Evolutionary conservation across 2,113 vertebrate species (phyloP), one percentile per base, ranked within the genome.

Genomic region (Centropristis striata): DNA sequence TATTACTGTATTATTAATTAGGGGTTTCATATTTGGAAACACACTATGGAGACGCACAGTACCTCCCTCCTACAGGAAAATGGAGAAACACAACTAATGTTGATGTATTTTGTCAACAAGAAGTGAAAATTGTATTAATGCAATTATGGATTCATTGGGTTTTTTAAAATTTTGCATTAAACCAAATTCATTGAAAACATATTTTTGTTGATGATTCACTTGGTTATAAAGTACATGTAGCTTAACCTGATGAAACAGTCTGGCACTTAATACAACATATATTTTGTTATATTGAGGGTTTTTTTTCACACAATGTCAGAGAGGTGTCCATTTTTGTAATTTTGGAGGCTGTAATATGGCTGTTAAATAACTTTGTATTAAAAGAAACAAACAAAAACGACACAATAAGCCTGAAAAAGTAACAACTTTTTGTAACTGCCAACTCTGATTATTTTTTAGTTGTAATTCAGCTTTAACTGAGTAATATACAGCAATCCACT

Each of bases 1-100:
- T 60, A 37, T 77, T 63, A 59, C 39, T 72, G 28, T 64, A 55
- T 89, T 81, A 73, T 85, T 85, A 63, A 85, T 79, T 23, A 42
- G n/a, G 28, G 39, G 36, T 61, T 78, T 78, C 18, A 67, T 69
- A 27, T 67, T 75, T 58, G 27, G 2, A 25, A 51, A 44, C 15
- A 15, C 47, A 46, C 68, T n/a, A n/a, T n/a, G n/a, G n/a, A n/a
- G 66, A 4, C 12, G 58, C 37, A 20, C 14, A 49, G 20, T 27
- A 69, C 21, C 47, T 51, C 5, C 20, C 14, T 49, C 7, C 37
- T 49, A 18, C 28, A n/a, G 5, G 27, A 21, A 39, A 21, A 1
- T 27, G 7, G 32, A 36, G 63, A 14, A 8, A 46, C 25, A 16
- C 2, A 23, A 57, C 6, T 20, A 6, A 5, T 50, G 20, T 20